A percentile compares a stretch with the other conserved stretches of the same genome.
Conservation (phyloP, 1,140 invertebrate genomes). For the Macrobrachium rosenbergii region DNA sequence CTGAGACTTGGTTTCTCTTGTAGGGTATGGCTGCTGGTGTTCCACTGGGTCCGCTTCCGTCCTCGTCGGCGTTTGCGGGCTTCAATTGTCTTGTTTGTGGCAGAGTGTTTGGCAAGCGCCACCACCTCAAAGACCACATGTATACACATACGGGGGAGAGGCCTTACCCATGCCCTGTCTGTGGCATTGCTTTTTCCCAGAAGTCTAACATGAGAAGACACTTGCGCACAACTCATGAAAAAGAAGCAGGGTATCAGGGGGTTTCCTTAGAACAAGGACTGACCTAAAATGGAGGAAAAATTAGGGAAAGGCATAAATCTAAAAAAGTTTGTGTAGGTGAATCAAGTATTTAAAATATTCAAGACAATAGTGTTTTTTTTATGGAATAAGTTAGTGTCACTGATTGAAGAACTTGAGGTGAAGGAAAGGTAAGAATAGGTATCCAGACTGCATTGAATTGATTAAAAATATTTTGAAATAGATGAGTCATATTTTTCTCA, state of each 20-base stretch:
- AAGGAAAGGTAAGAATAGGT: too few species aligned
- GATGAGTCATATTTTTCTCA: too few species aligned
- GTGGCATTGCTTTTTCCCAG: constrained; percentile 84
- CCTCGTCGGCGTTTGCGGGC: background rate
- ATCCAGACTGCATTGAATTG: too few species aligned
- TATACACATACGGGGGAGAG: constrained; percentile 90
- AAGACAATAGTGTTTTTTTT: too few species aligned
- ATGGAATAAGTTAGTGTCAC: too few species aligned
- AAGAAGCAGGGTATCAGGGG: constrained; percentile 37
- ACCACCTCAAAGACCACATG: constrained; percentile 81
- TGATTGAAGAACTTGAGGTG: too few species aligned
- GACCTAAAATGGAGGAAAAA: background rate
- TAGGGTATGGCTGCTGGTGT: constrained; percentile 26
- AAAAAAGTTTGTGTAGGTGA: too few species aligned
- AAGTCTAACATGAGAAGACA: constrained; percentile 81
- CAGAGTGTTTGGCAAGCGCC: constrained; percentile 73
- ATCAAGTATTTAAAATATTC: too few species aligned
- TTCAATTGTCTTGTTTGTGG: constrained; percentile 72
- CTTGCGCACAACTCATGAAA: constrained; percentile 69
- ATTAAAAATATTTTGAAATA: too few species aligned
- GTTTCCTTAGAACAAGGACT: constrained; percentile 32
- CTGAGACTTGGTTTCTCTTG: constrained; percentile 57
- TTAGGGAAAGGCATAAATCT: background rate
- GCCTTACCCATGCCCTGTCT: constrained; percentile 82
- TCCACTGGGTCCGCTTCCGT: background rate